phyloP scores from a whole-genome alignment of 1,140 invertebrate species.

The Caenorhabditis remanei region DNA sequence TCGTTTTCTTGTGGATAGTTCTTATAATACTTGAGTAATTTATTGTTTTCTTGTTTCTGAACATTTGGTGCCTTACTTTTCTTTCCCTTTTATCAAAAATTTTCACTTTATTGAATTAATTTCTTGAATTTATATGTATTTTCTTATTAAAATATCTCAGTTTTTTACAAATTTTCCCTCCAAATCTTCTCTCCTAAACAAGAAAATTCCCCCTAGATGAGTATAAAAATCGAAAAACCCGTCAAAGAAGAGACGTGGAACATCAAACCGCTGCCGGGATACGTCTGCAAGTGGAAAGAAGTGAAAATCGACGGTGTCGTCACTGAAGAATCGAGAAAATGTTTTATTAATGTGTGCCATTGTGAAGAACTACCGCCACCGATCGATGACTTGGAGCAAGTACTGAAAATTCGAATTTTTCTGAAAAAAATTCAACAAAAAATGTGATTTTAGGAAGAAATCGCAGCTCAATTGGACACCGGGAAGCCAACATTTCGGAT shows the following conservation, averaged over 20 bases:
- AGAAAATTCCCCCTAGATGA: conserved; percentile 51
- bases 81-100: conserved; percentile 56
- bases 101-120: background rate
- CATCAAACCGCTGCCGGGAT: conserved; percentile 54
- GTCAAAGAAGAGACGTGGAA: conserved; percentile 18
- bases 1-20: background rate
- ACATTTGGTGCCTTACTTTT: conserved; percentile 27
- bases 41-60: conserved; percentile 22
- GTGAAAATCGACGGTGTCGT: conserved; percentile 7
- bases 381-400: conserved; percentile 47
- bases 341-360: conserved; percentile 56
- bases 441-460: background rate
- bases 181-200: background rate
- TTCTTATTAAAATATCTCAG: background rate
- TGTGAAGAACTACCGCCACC: conserved; percentile 54
- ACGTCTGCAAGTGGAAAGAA: conserved; percentile 58
- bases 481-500: conserved; percentile 13
- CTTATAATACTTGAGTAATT: conserved; percentile 18
- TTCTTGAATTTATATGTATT: background rate
- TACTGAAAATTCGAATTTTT: background rate
- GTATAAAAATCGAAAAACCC: conserved; percentile 4
- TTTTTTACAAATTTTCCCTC: background rate
- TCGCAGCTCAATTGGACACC: conserved; percentile 34
- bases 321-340: conserved; percentile 13
- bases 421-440: background rate